These are phyloP conservation scores for Eulemur mongoz DNA, from an alignment of 2,797 vertebrate genomes.

Conservation along the genomic window DNA sequence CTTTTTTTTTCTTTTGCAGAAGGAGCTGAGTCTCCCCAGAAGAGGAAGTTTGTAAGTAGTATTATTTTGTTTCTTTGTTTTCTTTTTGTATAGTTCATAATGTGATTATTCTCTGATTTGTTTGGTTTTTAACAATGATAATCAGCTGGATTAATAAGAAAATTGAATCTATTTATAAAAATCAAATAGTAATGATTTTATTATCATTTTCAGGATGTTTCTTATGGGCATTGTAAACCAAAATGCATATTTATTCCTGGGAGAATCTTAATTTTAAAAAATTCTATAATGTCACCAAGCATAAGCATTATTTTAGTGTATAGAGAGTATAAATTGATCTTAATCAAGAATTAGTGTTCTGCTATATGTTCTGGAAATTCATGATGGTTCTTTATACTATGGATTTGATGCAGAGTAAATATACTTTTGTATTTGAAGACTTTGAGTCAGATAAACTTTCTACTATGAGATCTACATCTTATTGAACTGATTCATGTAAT, in stretches of 20 bases:
- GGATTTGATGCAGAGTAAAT: not conserved
- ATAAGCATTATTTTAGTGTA: slow-evolving; percentile 17
- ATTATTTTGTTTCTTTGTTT: slow-evolving; percentile 53
- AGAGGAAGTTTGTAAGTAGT: slow-evolving; percentile 99
- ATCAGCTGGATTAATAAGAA: slow-evolving; percentile 48
- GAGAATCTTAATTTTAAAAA: slow-evolving; percentile 13
- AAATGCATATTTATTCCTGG: slow-evolving; percentile 17
- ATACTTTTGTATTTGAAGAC: not conserved
- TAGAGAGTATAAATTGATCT: slow-evolving; percentile 23
- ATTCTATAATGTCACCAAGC: not conserved
- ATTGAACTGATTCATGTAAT: not conserved
- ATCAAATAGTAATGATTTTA: slow-evolving; percentile 56
- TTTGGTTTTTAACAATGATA: slow-evolving; percentile 46
- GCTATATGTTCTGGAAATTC: not conserved
- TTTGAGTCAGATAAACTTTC: not conserved
- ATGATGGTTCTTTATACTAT: not conserved
- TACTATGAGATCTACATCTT: slow-evolving; percentile 1
- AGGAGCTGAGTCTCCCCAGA: slow-evolving; percentile 98
- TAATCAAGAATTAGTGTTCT: slow-evolving; percentile 12
- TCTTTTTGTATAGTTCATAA: not conserved
- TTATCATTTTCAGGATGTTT: slow-evolving; percentile 43
- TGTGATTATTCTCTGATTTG: slow-evolving; percentile 51
- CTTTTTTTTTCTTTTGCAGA: slow-evolving; percentile 89
- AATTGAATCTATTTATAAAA: slow-evolving; percentile 48
- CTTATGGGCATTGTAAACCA: not conserved